A percentile compares a stretch with the other conserved stretches of the same genome.
phyloP scores from a whole-genome alignment of 2,888 invertebrate genomes.

The Noctua janthe region DNA sequence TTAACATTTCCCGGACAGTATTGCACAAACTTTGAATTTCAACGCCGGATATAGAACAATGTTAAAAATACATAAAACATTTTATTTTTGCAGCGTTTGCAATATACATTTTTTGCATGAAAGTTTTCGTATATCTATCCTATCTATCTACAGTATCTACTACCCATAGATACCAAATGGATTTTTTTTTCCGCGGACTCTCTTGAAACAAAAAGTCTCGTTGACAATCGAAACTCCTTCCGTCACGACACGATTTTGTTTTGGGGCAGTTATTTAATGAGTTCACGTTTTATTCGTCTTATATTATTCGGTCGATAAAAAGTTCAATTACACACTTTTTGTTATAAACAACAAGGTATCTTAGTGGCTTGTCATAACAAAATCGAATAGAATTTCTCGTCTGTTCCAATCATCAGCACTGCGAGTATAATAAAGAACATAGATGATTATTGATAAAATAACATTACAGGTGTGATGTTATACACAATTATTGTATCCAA shows the following conservation, averaged over 20 bases:
- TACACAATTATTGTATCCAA: not conserved
- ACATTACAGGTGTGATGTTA: not conserved
- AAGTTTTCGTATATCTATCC: not conserved
- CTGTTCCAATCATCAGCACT: not conserved
- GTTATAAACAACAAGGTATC: slow-evolving; percentile 46
- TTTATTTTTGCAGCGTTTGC: slow-evolving; percentile 38
- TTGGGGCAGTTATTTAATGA: slow-evolving; percentile 69
- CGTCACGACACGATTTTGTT: slow-evolving; percentile 67
- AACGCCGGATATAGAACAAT: slow-evolving; percentile 60
- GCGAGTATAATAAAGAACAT: not conserved
- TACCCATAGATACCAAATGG: not conserved
- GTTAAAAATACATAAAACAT: slow-evolving; percentile 55
- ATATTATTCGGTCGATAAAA: slow-evolving; percentile 55
- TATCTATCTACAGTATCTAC: not conserved
- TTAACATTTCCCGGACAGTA: slow-evolving; percentile 59
- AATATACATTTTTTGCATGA: slow-evolving; percentile 46
- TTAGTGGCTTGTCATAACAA: not conserved
- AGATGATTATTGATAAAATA: not conserved
- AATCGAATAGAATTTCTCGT: not conserved
- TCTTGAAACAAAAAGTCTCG: slow-evolving; percentile 51
- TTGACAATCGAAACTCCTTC: slow-evolving; percentile 52
- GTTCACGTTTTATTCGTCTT: slow-evolving; percentile 63
- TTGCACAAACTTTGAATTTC: slow-evolving; percentile 62
- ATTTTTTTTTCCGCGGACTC: slow-evolving; percentile 47
- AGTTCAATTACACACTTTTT: slow-evolving; percentile 70